Base-by-base conservation (phyloP, 2,797 vertebrate species). In the Loris lydekkerianus region DNA sequence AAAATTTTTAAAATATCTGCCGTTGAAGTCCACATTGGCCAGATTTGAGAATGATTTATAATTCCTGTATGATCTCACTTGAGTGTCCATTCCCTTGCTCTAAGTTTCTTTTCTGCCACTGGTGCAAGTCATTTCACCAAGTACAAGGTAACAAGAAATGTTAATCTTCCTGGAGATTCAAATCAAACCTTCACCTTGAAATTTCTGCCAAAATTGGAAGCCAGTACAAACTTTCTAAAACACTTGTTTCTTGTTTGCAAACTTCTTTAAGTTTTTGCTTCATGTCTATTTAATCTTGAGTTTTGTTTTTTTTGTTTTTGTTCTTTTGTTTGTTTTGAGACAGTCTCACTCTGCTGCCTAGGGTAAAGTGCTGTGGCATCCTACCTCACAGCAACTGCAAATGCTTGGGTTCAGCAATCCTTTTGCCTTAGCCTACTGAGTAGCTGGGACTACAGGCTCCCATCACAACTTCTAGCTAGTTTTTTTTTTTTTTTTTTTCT, bases 131-230 rank as follows among this genome's bases (percentile, higher is more conserved):
- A 65, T 87, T 77, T 27, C 37, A 65, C 7, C 34, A 17, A 17
- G 21, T 40, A 21, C 17, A 23, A 76, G 34, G 10, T 61, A 58
- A 43, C 60, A 90, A 92, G 23, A 20, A 81, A 93, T 27, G n/a
- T 81, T 76, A 43, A 37, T 34, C 20, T 85, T 93, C 18, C 3
- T 53, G 23, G 13, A 15, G 23, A 82, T 83, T 15, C 37, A 80
- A 89, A 80, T 17, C 13, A 29, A 78, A 20, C 8, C 25, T 53
- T 81, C 78, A 6, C 15, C 23, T 91, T 7, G 17, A 31, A 14
- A 93, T 65, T 89, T 81, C 67, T 89, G 29, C 60, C 77, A 67
- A 92, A 60, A 73, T n/a, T 46, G 89, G 46, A 43, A 87, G 27
- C 14, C 34, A 90, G n/a, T 20, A 10, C 7, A 65, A 73, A 78